These are phyloP conservation scores for Probosciger aterrimus DNA, from an alignment of 2,113 vertebrate species.

Conservation along the genomic window DNA sequence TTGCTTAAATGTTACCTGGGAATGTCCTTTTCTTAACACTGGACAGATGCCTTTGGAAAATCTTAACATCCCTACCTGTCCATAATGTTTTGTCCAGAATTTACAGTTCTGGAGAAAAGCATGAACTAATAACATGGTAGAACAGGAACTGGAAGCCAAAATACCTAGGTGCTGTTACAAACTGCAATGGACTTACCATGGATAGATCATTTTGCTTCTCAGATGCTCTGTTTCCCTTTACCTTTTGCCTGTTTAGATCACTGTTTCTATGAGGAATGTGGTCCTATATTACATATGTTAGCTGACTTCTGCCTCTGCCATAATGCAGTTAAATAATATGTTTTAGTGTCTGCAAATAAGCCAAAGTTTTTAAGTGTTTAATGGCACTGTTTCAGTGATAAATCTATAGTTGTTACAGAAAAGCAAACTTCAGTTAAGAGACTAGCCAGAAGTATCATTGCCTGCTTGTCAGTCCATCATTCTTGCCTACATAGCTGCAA, in stretches of 20 bases:
- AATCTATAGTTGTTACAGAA: neutral
- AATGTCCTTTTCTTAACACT: neutral
- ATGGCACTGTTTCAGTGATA: neutral
- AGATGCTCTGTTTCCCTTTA: neutral
- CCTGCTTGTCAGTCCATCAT: rapidly evolving
- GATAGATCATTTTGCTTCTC: neutral
- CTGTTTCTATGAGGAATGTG: neutral
- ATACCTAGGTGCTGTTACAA: neutral
- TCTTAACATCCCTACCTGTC: neutral
- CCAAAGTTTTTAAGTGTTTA: neutral
- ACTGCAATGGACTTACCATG: neutral
- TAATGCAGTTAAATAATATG: neutral
- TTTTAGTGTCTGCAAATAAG: neutral
- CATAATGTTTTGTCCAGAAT: neutral
- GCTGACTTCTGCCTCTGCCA: neutral
- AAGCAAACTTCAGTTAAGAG: neutral
- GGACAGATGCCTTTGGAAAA: neutral
- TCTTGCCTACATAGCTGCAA: neutral
- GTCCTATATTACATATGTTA: neutral
- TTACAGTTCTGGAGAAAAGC: neutral
- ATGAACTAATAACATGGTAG: neutral
- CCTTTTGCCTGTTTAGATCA: neutral
- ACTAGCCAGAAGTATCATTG: neutral
- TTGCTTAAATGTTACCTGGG: neutral
- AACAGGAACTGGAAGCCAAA: neutral